Percentiles rank a stretch among this genome's conserved stretches.
phyloP scores from a whole-genome alignment of 2,888 invertebrate species.

The Kryphioiulus occultus region DNA sequence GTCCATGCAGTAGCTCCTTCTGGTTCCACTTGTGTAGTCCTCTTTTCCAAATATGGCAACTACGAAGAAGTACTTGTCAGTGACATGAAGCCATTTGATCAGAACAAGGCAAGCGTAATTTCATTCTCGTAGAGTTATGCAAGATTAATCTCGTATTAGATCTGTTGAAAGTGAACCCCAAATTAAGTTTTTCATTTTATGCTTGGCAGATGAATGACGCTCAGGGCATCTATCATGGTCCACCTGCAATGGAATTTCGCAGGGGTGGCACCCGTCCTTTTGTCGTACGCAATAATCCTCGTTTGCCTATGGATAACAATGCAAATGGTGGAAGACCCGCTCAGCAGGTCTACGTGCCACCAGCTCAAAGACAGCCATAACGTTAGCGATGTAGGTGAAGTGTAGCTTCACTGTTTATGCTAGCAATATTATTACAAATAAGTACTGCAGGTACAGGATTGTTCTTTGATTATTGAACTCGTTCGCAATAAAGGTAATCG shows the following conservation, averaged over 20 bases:
- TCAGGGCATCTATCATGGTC: not conserved
- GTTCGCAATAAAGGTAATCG: not conserved
- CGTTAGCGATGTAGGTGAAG: not conserved
- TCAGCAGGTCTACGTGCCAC: conserved; percentile 48
- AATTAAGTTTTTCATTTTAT: not conserved
- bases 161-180: not conserved
- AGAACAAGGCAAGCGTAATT: conserved; percentile 35
- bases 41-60: conserved; percentile 87
- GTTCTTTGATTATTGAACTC: not conserved
- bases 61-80: conserved; percentile 85
- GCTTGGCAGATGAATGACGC: not conserved
- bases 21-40: conserved; percentile 78
- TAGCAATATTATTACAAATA: not conserved
- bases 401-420: not conserved
- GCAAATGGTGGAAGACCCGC: not conserved
- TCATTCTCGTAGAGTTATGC: too few species aligned
- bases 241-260: conserved; percentile 42
- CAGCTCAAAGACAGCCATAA: conserved; percentile 49
- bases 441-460: not conserved
- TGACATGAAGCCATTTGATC: conserved; percentile 76
- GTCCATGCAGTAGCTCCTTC: conserved; percentile 81
- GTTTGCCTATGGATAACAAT: not conserved
- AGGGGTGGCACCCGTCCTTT: conserved; percentile 35
- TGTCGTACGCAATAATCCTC: conserved; percentile 24
- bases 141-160: not conserved